Evolutionary conservation across 2,888 invertebrate genomes (phyloP), one percentile per base, ranked within the genome.

Genomic region (Heliconius ethilla): DNA sequence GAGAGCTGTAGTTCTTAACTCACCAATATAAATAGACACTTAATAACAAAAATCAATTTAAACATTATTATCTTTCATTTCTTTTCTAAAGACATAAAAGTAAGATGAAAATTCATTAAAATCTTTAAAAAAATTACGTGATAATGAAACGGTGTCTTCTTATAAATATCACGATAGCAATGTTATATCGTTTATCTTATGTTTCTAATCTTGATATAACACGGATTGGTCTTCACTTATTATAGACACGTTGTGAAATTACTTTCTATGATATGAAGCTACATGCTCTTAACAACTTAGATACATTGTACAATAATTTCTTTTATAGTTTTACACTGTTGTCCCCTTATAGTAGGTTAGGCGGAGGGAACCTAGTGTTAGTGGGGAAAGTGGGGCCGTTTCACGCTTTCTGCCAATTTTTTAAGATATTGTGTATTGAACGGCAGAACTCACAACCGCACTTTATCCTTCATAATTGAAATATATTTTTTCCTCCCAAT

Each of bases 91-190:
- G 15, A 75, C 18, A 18, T 55, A 70, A 70, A 72, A 79, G 78
- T 67, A 27, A 70, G 80, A 82, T 80, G 62, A 72, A 75, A 70
- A 70, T 75, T 66, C 45, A 77, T 73, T 75, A 76, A 82, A 83
- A 79, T 76, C 79, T 79, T 78, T 74, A 37, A 70, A 37, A 45
- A n/a, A 72, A 87, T 80, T 89, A 88, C 89, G 88, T 87, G 89
- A 82, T 70, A 10, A 22, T 80, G 82, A 78, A 83, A 83, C 83
- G 78, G 72, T 73, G 55, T 59, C 72, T 76, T 67, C 77, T 75
- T 81, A 79, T 81, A 78, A 79, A 75, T 29, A 40, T 69, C 75
- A 11, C 72, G 76, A 75, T 77, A 75, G 40, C 75, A 51, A 13
- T 70, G 11, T 27, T 55, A 4, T 45, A 67, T 51, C 9, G 73